Base-by-base conservation (phyloP, 2,113 vertebrate genomes). In the Ciconia stormi region DNA sequence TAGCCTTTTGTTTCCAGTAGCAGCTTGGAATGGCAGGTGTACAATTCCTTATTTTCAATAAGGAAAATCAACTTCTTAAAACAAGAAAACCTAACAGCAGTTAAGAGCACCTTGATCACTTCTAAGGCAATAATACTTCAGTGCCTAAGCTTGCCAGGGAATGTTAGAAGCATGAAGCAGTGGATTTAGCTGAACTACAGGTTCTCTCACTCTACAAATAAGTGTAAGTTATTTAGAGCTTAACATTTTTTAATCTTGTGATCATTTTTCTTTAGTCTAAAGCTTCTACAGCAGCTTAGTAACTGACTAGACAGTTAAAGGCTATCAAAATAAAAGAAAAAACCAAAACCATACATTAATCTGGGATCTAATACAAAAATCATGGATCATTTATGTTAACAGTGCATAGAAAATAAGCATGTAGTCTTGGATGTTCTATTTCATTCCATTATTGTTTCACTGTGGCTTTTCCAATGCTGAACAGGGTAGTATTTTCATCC, bases 241-340 rank as follows among this genome's bases (percentile, higher is more conserved):
- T 79, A 96, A 32, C 55, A 40, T 81, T 84, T 95, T 93, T 95
- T 32, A 69, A 80, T 70, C 81, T 80, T 89, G 32, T 82, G 73
- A 85, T 91, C 3, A 47, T n/a, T 85, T 66, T 53, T 79, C 36
- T 40, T 65, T 49, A n/a, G 27, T 76, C 36, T 76, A 91, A 84
- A 93, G 15, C 22, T 87, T 89, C 61, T 87, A 42, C 6, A 89
- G 70, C 21, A 87, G 23, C 42, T 95, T 69, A 53, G 12, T 62
- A 88, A 73, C 34, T 82, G 47, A 83, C 27, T 21, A 50, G 53
- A 82, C 50, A 46, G 47, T 55, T 86, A 16, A n/a, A 90, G 27
- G 71, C 27, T 30, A 63, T 49, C 6, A 72, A 79, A 73, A 58
- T 56, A 56, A 70, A 76, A 71, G 52, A 42, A 4, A 22, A 38